A percentile compares a stretch with the other conserved stretches of the same genome.
Conservation (phyloP, 2,797 vertebrate species). For the Melopsittacus undulatus region DNA sequence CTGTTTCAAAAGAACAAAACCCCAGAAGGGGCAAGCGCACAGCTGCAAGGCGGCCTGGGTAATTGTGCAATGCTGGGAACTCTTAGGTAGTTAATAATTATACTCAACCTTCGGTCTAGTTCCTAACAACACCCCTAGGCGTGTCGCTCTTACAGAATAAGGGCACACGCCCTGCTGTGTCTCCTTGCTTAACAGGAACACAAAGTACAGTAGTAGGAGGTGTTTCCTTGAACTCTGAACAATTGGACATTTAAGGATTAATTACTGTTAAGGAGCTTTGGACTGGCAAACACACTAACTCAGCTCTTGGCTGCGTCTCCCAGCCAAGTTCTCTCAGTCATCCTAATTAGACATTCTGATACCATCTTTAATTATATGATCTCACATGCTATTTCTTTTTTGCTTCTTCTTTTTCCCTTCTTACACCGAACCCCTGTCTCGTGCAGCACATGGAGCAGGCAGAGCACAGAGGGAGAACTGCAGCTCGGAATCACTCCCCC, state of each 20-base stretch:
- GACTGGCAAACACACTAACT: constrained; percentile 69
- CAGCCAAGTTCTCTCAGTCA: constrained; percentile 66
- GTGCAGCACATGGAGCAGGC: fast-evolving
- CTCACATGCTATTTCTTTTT: constrained; percentile 47
- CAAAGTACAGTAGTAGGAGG: constrained; percentile 70
- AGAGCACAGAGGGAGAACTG: neutral
- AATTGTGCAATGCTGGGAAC: constrained; percentile 76
- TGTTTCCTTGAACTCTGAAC: constrained; percentile 78
- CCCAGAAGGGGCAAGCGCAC: constrained; percentile 17
- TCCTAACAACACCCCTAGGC: constrained; percentile 75
- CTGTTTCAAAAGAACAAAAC: constrained; percentile 10
- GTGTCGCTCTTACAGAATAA: constrained; percentile 76
- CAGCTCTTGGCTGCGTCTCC: constrained; percentile 65
- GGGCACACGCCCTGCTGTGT: constrained; percentile 75
- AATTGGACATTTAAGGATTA: constrained; percentile 73
- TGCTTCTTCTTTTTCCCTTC: neutral
- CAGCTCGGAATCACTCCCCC: fast-evolving
- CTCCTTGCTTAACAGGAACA: constrained; percentile 80
- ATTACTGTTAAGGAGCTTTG: constrained; percentile 72
- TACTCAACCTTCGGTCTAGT: constrained; percentile 73
- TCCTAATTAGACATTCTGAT: constrained; percentile 69
- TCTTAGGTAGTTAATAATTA: constrained; percentile 78
- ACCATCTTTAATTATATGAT: constrained; percentile 72
- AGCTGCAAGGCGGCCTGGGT: constrained; percentile 56
- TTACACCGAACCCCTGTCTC: neutral